A percentile compares a stretch with the other conserved stretches of the same genome.
Evolutionary conservation across 2,113 vertebrate species (phyloP).

Genomic region (Ovis aries): DNA sequence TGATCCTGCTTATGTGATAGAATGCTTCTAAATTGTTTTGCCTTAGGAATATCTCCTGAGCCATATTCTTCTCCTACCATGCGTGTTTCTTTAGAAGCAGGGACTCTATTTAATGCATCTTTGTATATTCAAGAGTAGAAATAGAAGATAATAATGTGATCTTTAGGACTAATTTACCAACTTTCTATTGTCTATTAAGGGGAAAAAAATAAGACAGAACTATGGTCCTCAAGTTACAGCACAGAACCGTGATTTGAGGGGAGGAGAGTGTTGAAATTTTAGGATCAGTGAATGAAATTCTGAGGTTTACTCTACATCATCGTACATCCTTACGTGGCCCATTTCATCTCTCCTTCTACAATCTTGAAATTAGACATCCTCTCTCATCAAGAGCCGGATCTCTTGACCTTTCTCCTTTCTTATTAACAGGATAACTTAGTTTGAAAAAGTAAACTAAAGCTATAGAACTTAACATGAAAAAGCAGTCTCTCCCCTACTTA

Average conservation of each 20-base stretch:
- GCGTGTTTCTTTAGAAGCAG: not conserved
- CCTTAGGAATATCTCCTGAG: not conserved
- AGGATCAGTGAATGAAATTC: not conserved
- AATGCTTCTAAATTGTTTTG: not conserved
- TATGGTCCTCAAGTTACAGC: not conserved
- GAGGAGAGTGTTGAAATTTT: not conserved
- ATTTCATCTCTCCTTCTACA: not conserved
- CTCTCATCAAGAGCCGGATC: not conserved
- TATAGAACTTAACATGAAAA: not conserved
- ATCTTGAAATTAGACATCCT: not conserved
- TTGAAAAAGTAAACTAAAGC: not conserved
- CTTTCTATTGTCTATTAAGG: not conserved
- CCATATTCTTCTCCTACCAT: not conserved
- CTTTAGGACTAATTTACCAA: constrained; percentile 11
- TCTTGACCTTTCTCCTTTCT: not conserved
- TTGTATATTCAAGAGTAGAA: not conserved
- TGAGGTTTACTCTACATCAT: rapidly evolving
- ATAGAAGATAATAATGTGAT: not conserved
- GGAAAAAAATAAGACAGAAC: not conserved
- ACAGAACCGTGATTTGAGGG: not conserved
- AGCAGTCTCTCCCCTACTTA: not conserved
- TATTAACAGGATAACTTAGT: not conserved
- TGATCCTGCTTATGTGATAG: not conserved
- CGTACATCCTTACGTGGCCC: rapidly evolving
- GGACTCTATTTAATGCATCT: not conserved